Evolutionary conservation across 1,140 invertebrate genomes (phyloP).

Genomic region (Pararge aegeria): DNA sequence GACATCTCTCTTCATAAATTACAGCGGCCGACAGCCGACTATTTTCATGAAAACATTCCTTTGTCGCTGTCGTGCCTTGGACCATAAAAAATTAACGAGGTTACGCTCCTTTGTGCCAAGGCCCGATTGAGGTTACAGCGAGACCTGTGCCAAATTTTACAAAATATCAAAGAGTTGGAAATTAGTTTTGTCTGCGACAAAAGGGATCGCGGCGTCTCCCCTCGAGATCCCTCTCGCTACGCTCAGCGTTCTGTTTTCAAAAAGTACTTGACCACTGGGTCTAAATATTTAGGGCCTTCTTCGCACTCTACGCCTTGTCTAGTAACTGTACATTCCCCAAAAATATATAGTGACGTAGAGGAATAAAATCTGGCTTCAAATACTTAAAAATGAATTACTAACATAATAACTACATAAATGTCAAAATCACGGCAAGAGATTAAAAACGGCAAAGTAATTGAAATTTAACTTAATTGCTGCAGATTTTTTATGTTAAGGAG

Average conservation of each 20-base stretch:
- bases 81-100: conserved; percentile 34
- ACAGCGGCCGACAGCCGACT: conserved; percentile 17
- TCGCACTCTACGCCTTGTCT: too few species aligned
- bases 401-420: too few species aligned
- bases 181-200: conserved; percentile 22
- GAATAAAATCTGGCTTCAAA: too few species aligned
- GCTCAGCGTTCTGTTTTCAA: background rate
- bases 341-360: too few species aligned
- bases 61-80: conserved; percentile 27
- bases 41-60: conserved; percentile 34
- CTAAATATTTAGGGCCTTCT: too few species aligned
- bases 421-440: too few species aligned
- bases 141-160: conserved; percentile 25
- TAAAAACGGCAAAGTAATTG: too few species aligned
- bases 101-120: conserved; percentile 30
- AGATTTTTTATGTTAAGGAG: too few species aligned
- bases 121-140: conserved; percentile 27
- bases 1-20: conserved; percentile 26
- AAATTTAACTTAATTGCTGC: too few species aligned
- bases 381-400: too few species aligned
- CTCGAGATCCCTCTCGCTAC: background rate
- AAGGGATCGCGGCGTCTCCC: background rate
- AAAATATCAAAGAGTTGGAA: conserved; percentile 32
- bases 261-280: background rate
- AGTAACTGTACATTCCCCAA: too few species aligned